Conservation (phyloP, 2,888 invertebrate genomes). For the Zhengitettix transpicula region DNA sequence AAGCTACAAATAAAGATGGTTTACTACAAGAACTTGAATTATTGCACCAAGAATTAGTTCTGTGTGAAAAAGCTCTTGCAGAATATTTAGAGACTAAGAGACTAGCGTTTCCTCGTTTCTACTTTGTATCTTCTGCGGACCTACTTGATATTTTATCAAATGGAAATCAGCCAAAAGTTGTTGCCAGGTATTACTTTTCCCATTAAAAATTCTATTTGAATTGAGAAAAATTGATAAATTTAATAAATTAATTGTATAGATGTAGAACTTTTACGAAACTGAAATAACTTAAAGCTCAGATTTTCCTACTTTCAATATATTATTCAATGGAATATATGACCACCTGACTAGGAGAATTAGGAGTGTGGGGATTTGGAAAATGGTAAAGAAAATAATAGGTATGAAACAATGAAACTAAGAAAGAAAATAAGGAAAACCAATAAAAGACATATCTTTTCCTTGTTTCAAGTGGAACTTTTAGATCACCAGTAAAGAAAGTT, state of each 20-base stretch:
- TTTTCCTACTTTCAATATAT: too few relatives aligned
- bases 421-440: too few relatives aligned
- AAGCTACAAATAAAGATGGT: conserved; percentile 75
- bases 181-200: conserved; percentile 32
- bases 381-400: too few relatives aligned
- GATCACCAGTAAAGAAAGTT: too few relatives aligned
- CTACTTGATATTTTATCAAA: conserved; percentile 86
- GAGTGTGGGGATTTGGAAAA: too few relatives aligned
- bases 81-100: conserved; percentile 95
- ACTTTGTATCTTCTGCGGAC: conserved; percentile 93
- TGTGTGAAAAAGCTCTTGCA: conserved; percentile 92
- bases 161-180: conserved; percentile 80
- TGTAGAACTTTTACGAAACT: too few relatives aligned
- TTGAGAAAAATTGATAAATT: not conserved
- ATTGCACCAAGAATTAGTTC: conserved; percentile 66
- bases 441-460: too few relatives aligned
- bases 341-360: too few relatives aligned
- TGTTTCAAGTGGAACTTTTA: too few relatives aligned
- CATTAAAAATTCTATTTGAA: not conserved
- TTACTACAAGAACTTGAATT: conserved; percentile 63
- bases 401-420: too few relatives aligned
- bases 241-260: not conserved
- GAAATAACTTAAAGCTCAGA: too few relatives aligned
- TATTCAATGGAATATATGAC: too few relatives aligned
- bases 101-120: conserved; percentile 84